Percentiles rank a stretch among this genome's conserved stretches.
phyloP scores from a whole-genome alignment of 1,140 invertebrate species.

The Diorhabda sublineata region DNA sequence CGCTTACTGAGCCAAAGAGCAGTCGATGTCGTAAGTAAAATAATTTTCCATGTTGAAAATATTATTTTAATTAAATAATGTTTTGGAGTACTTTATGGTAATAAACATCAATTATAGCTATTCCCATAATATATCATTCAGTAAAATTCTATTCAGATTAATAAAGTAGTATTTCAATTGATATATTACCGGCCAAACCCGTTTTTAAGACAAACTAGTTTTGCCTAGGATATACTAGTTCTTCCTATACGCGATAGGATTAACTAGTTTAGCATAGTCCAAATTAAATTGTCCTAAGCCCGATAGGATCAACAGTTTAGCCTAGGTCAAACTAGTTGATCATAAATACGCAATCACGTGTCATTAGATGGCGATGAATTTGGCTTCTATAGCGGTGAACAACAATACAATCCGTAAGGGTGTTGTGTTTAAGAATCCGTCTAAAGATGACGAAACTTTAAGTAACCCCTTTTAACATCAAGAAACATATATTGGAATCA shows the following conservation, averaged over 20 bases:
- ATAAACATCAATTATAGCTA: too few species aligned
- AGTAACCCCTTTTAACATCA: too few species aligned
- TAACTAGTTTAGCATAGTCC: neutral
- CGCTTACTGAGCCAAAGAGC: neutral
- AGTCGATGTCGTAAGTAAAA: neutral
- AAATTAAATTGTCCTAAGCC: neutral
- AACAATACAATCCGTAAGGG: too few species aligned
- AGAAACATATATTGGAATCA: too few species aligned
- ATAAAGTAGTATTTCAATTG: neutral
- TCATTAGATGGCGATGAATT: too few species aligned
- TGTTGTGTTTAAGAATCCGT: too few species aligned
- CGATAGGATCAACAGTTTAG: neutral
- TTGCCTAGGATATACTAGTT: constrained; percentile 6
- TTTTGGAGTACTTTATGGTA: neutral
- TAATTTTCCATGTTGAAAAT: neutral
- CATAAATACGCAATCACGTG: too few species aligned
- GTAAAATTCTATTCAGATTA: too few species aligned
- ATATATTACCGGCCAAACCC: neutral
- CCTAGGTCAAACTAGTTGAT: too few species aligned
- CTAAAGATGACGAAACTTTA: too few species aligned
- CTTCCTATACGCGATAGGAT: constrained; percentile 8
- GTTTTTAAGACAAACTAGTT: neutral
- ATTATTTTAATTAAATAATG: neutral
- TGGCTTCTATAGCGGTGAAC: too few species aligned
- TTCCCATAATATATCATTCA: too few species aligned